phyloP scores from a whole-genome alignment of 2,113 vertebrate species.

The Nyctibius bracteatus region DNA sequence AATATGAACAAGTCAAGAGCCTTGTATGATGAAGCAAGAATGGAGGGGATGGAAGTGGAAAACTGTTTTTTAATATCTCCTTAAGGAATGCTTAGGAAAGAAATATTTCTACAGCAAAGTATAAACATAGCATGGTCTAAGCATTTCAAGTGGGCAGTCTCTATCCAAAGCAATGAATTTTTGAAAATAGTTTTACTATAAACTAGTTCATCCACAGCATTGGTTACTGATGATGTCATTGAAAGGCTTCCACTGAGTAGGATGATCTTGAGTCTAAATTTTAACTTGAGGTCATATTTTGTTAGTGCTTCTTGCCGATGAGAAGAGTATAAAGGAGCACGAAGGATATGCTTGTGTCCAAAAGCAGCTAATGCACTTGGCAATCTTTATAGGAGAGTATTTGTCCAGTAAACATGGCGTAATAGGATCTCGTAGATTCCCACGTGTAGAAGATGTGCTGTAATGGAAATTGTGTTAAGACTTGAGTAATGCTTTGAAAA shows the following conservation, averaged over 20 bases:
- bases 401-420: constrained; percentile 31
- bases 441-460: background rate
- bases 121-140: background rate
- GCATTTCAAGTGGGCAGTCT: background rate
- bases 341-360: background rate
- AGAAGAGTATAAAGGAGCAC: background rate
- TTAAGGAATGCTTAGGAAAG: background rate
- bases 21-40: background rate
- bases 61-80: background rate
- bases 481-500: background rate
- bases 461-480: constrained; percentile 5
- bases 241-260: background rate
- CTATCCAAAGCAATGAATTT: background rate
- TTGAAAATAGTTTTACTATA: background rate
- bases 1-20: background rate
- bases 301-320: background rate
- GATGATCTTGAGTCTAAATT: background rate
- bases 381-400: background rate
- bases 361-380: constrained; percentile 1
- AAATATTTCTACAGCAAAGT: background rate
- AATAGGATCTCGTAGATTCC: background rate
- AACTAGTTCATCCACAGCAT: background rate
- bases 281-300: background rate
- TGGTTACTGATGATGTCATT: background rate
- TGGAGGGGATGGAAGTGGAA: background rate